A percentile compares a stretch with the other conserved stretches of the same genome.
Conservation (phyloP, 53 echinoderm and acorn worm species). For the Luidia sarsii region DNA sequence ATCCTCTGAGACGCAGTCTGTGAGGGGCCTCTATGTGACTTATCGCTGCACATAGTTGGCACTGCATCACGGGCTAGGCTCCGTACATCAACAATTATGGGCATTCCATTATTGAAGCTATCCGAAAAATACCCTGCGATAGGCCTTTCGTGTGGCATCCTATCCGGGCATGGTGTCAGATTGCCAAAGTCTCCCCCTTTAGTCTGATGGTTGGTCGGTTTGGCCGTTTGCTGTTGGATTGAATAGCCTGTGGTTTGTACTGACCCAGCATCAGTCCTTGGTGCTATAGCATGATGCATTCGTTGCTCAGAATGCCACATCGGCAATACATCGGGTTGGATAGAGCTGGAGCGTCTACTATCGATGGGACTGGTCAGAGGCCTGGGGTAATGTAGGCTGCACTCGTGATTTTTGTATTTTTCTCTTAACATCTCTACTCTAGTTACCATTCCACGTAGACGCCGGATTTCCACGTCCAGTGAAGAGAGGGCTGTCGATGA, state of each 20-base stretch:
- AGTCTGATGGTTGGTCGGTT: no score
- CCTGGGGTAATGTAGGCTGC: conserved; percentile 12
- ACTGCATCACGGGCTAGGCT: conserved; percentile 35
- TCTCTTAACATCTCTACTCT: conserved; percentile 48
- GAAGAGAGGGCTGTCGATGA: conserved; percentile 1
- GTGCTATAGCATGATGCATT: background rate
- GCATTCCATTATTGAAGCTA: conserved; percentile 31
- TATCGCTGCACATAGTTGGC: background rate
- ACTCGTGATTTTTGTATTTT: conserved; percentile 39
- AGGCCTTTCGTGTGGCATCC: background rate
- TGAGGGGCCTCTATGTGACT: background rate
- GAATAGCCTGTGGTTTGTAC: background rate
- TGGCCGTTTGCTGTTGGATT: background rate
- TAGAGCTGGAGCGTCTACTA: background rate
- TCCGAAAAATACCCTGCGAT: background rate
- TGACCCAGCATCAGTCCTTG: background rate
- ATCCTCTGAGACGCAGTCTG: conserved; percentile 7
- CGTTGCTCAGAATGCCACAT: background rate
- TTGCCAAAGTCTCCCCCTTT: no score
- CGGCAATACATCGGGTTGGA: background rate
- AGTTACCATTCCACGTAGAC: conserved; percentile 39
- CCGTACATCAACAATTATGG: conserved; percentile 56
- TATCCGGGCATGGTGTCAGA: no score
- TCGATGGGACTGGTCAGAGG: no score
- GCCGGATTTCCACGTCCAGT: conserved; percentile 31